Conservation (phyloP, 2,888 invertebrate genomes). For the Ichneumoninae sp. region DNA sequence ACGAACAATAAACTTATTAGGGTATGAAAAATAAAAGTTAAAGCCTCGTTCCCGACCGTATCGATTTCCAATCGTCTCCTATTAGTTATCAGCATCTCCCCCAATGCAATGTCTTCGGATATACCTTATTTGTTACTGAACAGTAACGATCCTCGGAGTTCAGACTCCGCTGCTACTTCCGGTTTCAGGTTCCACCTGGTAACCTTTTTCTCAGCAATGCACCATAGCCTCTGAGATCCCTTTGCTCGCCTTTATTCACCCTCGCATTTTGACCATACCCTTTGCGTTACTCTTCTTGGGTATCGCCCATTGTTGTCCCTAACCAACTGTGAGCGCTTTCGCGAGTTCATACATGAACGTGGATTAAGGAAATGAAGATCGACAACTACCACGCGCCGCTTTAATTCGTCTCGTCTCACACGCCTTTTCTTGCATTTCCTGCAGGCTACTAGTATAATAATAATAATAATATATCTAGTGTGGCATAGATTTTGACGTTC, state of each 20-base stretch:
- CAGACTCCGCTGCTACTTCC: constrained; percentile 61
- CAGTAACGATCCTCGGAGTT: constrained; percentile 52
- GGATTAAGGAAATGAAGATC: constrained; percentile 75
- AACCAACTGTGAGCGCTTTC: constrained; percentile 36
- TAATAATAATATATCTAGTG: background rate
- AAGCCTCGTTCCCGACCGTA: background rate
- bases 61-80: constrained; percentile 23
- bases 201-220: constrained; percentile 58
- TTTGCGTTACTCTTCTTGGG: constrained; percentile 31
- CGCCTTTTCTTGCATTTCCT: constrained; percentile 38
- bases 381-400: constrained; percentile 76
- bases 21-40: background rate
- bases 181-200: constrained; percentile 75
- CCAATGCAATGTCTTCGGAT: constrained; percentile 22
- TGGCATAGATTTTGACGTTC: background rate
- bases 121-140: constrained; percentile 50
- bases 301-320: background rate
- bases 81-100: constrained; percentile 18
- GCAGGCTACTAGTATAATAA: constrained; percentile 11
- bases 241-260: constrained; percentile 30
- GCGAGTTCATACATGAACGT: constrained; percentile 5
- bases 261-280: constrained; percentile 54
- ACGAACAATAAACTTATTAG: background rate
- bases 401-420: constrained; percentile 54
- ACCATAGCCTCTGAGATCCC: constrained; percentile 20